A percentile compares a stretch with the other conserved stretches of the same genome.
These are phyloP conservation scores for Micronycteris hirsuta DNA, from an alignment of 2,113 vertebrate genomes.

Conservation along the genomic window DNA sequence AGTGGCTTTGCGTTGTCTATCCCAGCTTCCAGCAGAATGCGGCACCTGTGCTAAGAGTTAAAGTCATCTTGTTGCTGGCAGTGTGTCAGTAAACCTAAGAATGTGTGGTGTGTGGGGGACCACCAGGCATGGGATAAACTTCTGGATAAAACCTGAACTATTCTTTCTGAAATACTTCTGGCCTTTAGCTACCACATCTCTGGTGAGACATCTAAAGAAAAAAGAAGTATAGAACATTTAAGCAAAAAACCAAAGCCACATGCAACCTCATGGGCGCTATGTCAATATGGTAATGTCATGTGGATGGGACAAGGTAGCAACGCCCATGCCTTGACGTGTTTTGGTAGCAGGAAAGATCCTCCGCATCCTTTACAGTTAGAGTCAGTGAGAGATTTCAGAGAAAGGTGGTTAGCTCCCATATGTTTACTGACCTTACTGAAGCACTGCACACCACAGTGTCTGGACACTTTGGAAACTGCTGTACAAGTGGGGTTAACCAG, in stretches of 20 bases:
- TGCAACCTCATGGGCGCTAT: neutral
- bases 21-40: neutral
- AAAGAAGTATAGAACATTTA: constrained; percentile 3
- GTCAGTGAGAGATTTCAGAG: constrained; percentile 30
- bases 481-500: constrained; percentile 52
- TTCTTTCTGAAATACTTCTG: neutral
- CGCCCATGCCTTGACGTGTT: neutral
- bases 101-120: neutral
- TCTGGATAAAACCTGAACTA: neutral
- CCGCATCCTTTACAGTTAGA: neutral
- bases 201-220: neutral
- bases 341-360: neutral
- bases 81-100: neutral
- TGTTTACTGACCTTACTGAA: constrained; percentile 46
- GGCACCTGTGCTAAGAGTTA: neutral
- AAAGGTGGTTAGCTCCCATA: neutral
- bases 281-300: too few species aligned
- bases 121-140: neutral
- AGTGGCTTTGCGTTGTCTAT: neutral
- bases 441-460: neutral
- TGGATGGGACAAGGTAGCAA: neutral
- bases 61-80: neutral
- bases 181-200: neutral
- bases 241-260: neutral
- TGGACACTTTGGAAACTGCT: constrained; percentile 29